A percentile compares a stretch with the other conserved stretches of the same genome.
Evolutionary conservation across 2,888 invertebrate species (phyloP).

Genomic region (Cosmorhoe ocellata): DNA sequence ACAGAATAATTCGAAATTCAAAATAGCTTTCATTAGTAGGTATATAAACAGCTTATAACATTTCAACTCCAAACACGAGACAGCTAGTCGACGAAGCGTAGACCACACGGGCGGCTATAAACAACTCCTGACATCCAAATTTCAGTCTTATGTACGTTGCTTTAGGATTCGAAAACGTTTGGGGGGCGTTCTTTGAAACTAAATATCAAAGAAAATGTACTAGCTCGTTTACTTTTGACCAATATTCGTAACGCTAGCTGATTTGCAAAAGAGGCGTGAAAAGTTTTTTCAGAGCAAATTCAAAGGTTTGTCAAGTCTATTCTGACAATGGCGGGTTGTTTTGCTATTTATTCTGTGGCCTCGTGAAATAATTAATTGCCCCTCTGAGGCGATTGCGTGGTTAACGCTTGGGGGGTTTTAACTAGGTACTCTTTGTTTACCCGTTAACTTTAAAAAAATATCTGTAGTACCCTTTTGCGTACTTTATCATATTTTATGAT

Average conservation of each 20-base stretch:
- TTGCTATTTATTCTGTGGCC: conserved; percentile 29
- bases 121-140: conserved; percentile 4
- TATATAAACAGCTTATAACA: conserved; percentile 26
- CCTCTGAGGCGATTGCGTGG: conserved; percentile 38
- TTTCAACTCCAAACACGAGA: conserved; percentile 36
- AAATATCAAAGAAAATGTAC: conserved; percentile 41
- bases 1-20: no score
- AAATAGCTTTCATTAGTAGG: conserved; percentile 2
- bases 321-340: conserved; percentile 9
- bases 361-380: conserved; percentile 62
- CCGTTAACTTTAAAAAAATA: not conserved
- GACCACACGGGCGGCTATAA: conserved; percentile 34
- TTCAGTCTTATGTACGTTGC: conserved; percentile 2
- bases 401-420: conserved; percentile 7
- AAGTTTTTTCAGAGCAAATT: conserved; percentile 20
- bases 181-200: conserved; percentile 19
- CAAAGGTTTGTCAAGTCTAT: conserved; percentile 8
- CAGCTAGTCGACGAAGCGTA: conserved; percentile 32
- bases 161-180: conserved; percentile 12
- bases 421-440: conserved; percentile 6
- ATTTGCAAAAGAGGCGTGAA: conserved; percentile 48
- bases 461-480: no score
- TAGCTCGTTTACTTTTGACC: conserved; percentile 38
- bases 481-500: no score
- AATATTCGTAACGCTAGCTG: conserved; percentile 37